Evolutionary conservation across 2,113 vertebrate species (phyloP), one percentile per base, ranked within the genome.

Genomic region (Pachyramphus minor): DNA sequence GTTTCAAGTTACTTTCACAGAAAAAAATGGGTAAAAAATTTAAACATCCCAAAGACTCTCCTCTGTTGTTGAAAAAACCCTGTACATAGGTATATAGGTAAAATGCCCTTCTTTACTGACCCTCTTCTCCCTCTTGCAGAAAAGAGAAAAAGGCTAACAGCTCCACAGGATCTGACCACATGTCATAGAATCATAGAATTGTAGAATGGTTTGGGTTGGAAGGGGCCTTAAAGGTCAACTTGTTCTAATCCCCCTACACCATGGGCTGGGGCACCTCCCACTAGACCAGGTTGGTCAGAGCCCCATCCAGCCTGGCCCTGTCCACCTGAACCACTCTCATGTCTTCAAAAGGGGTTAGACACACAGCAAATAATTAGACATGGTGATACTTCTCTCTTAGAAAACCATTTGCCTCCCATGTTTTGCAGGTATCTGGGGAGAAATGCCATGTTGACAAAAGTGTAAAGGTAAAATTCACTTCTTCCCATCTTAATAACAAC

Each of bases 1-100:
- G 78, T 95, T 93, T 89, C 50, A 30, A 94, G 31, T 25, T 63
- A 78, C 88, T 91, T 90, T 81, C 37, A 90, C 60, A 78, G 78
- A 77, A 93, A 91, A 91, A 37, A 77, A 72, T 37, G 3, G 8
- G 12, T 45, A 75, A 25, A 79, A 73, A 79, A 17, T 2, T 52
- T 72, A 12, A 64, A 72, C 55, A 93, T 58, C 7, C 5, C 18
- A 63, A 84, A 91, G 20, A 3, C 11, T 78, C 7, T 45, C 6
- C 9, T 75, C 62, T 42, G 12, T 35, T 62, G 49, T 49, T 69
- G 28, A 41, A 84, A 77, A 83, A 73, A 62, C 10, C 10, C 3
- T 14, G 7, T 33, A 15, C 5, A 5, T 22, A 15, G 14, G 3
- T 55, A 17, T 37, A 31, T 18, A 28, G 12, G 7, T 24, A 64